Evolutionary conservation across 2,113 vertebrate species (phyloP), one percentile per base, ranked within the genome.

Genomic region (Hypocryptadius cinnamomeus): DNA sequence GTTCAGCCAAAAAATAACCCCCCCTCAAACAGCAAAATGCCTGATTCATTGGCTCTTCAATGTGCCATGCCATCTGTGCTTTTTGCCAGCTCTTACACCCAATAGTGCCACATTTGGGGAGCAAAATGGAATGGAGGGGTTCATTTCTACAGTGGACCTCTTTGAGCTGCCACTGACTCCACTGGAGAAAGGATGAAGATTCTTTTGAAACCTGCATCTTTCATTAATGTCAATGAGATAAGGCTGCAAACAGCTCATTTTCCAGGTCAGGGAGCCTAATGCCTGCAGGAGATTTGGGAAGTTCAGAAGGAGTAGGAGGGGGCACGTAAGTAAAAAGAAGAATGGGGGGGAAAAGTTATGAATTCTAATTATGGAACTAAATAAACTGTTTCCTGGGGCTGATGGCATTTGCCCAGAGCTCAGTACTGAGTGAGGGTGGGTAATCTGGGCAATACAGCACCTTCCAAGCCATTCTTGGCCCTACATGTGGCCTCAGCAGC

Each of bases 291-390:
- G 65, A 17, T 57, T 78, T 83, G 93, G 87, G 93, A 88, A 86
- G 87, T 64, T 92, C 65, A 64, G 85, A 83, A 80, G 61, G 64
- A 64, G 76, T n/a, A 76, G 74, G 59, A 76, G 47, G 11, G 39
- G 50, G 33, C 63, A 40, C 4, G 6, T 60, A 57, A 76, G 70
- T 74, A 18, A 47, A 70, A 89, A 21, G 15, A 45, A 71, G 53
- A 57, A 33, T 3, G 35, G 27, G 21, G 3, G 1, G 3, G 3
- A 4, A 31, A 31, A 37, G 22, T 5, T 1, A 33, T 0, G 0
- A 57, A 42, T 74, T 81, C 27, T 78, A 64, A 40, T 66, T 64
- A 11, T 5, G 30, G 17, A 87, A 39, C 18, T 40, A 47, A 92
- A 82, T 53, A n/a, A 87, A 18, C 28, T 68, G 6, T 61, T 80